Conservation (phyloP, 2,797 vertebrate genomes). For the Rousettus madagascariensis region DNA sequence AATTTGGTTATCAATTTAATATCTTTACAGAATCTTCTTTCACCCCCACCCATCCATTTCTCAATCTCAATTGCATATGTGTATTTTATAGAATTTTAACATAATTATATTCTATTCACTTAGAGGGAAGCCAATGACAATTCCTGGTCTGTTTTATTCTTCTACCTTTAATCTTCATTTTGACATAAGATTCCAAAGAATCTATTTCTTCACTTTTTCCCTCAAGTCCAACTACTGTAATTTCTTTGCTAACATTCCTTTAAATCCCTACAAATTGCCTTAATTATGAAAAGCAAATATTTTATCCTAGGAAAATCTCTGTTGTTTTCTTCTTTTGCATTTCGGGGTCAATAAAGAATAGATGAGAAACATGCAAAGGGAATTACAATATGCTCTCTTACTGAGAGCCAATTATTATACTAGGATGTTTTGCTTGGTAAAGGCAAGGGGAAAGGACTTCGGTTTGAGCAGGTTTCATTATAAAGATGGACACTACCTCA, state of each 20-base stretch:
- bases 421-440: neutral
- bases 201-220: neutral
- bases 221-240: neutral
- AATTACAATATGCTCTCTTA: neutral
- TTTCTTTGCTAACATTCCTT: neutral
- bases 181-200: neutral
- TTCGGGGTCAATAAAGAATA: neutral
- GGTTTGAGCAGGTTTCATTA: neutral
- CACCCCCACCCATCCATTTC: neutral
- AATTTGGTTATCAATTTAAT: constrained; percentile 11
- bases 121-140: neutral
- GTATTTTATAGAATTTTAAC: neutral
- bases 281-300: constrained; percentile 8
- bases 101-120: neutral
- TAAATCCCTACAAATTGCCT: neutral
- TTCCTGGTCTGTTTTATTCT: neutral
- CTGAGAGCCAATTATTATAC: neutral
- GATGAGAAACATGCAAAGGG: neutral
- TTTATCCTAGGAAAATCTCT: constrained; percentile 21
- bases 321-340: neutral
- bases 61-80: neutral
- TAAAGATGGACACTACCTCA: neutral
- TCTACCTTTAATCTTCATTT: neutral
- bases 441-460: neutral
- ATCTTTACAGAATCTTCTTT: neutral